Conservation (phyloP, 2,888 invertebrate species). For the Anagyrus pseudococci region DNA sequence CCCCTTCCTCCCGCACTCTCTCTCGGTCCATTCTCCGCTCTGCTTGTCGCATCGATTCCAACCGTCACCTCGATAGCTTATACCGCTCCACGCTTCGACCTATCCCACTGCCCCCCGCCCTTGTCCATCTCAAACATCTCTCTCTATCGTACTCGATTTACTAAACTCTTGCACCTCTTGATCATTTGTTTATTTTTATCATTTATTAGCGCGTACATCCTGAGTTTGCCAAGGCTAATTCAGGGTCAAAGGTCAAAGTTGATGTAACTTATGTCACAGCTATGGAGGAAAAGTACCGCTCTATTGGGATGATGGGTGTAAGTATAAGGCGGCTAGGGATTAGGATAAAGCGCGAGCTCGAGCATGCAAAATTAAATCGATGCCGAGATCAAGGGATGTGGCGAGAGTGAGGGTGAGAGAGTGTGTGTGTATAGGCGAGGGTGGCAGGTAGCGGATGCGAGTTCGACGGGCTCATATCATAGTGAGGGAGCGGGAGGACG, state of each 20-base stretch:
- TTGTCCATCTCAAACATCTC: no score
- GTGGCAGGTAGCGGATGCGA: slow-evolving; percentile 43
- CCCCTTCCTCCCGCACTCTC: no score
- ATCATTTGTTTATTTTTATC: no score
- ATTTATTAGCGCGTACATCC: no score
- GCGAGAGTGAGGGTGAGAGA: slow-evolving; percentile 10
- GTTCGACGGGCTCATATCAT: slow-evolving; percentile 41
- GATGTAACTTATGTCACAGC: no score
- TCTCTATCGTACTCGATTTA: no score
- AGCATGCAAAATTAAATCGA: slow-evolving; percentile 29
- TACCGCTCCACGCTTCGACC: slow-evolving; percentile 18
- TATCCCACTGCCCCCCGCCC: not conserved
- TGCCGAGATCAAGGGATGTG: no score
- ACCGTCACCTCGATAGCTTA: slow-evolving; percentile 42
- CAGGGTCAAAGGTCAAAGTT: no score
- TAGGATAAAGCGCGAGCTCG: slow-evolving; percentile 25
- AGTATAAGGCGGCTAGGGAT: not conserved
- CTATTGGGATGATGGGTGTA: slow-evolving; percentile 1
- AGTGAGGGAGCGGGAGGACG: no score
- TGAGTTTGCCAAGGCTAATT: no score
- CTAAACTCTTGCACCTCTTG: no score
- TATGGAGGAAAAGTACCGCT: no score
- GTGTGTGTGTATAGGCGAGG: slow-evolving; percentile 11
- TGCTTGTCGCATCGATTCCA: slow-evolving; percentile 44
- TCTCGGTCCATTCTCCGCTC: slow-evolving; percentile 18